Base-by-base conservation (phyloP, 2,888 invertebrate genomes). In the Rotaria sp. region DNA sequence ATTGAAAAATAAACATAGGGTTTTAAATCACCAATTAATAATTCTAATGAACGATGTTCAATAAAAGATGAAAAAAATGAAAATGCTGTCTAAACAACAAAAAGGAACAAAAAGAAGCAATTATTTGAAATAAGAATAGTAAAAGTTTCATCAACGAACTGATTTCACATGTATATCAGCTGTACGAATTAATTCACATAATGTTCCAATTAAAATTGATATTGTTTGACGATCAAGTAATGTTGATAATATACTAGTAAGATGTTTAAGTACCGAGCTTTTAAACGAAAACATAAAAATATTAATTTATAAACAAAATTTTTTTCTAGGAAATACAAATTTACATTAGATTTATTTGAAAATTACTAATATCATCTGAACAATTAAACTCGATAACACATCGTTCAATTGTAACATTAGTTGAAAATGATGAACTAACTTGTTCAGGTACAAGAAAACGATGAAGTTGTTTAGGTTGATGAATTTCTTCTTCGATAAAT, bases 401-500 rank as follows among this genome's bases (percentile, higher is more conserved):
- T 75, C 41, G 75, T 75, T 75, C 75, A 11, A 75, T 75, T 0
- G 41, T 75, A 24, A 75, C 41, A 41, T 38, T 41, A 24, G 38
- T 26, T 24, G 41, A 38, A 38, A 75, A 75, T 75, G 75, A 75
- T 75, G 75, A 41, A 24, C 0, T 41, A 67, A 30, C 30, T 75
- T 75, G 75, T 41, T 75, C 41, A 24, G 75, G 75, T 41, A 75
- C 26, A 45, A 75, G 24, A 75, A 75, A 75, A 26, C 75, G 75
- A 41, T 38, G 21, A 1, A 75, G 26, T 24, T 38, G 75, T 41
- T 75, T 75, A 1, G 75, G 41, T 75, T 41, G 41, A 75, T 75
- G 38, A 8, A 75, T 75, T 38, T 41, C 75, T 75, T 75, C 75
- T 75, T 75, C 75, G 21, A 75, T 75, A 41, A 75, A 75, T 75